Evolutionary conservation across 2,888 invertebrate species (phyloP).

Genomic region (Camptogramma bilineatum): DNA sequence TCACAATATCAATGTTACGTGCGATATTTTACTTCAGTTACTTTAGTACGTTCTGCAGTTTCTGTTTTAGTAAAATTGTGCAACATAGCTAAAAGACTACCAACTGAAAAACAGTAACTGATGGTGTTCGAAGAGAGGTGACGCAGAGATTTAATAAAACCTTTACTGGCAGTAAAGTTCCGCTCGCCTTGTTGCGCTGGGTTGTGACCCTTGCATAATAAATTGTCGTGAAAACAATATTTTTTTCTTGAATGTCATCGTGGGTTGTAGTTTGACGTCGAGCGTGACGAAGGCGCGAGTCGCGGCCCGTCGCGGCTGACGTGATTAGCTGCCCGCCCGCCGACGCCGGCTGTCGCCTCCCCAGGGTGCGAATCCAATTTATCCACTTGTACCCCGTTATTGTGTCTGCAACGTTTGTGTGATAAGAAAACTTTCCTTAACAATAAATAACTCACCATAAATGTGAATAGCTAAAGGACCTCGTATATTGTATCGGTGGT

Average conservation of each 20-base stretch:
- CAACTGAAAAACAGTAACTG: background rate
- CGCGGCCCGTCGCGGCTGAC: slow-evolving; percentile 37
- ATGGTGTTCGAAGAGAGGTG: background rate
- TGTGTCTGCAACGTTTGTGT: slow-evolving; percentile 62
- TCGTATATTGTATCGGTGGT: slow-evolving; percentile 9
- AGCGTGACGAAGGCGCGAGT: slow-evolving; percentile 37
- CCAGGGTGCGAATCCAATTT: slow-evolving; percentile 76
- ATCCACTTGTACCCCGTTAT: slow-evolving; percentile 74
- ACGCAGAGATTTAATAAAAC: slow-evolving; percentile 1
- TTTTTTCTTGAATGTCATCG: slow-evolving; percentile 23
- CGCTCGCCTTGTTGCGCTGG: slow-evolving; percentile 1
- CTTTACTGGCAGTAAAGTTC: slow-evolving; percentile 1
- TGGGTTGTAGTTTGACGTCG: slow-evolving; percentile 37
- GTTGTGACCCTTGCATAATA: slow-evolving; percentile 12
- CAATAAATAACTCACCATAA: slow-evolving; percentile 56
- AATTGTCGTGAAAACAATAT: slow-evolving; percentile 7
- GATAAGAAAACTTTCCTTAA: slow-evolving; percentile 62
- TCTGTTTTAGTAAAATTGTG: background rate
- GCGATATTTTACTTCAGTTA: too few relatives aligned
- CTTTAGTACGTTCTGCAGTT: too few relatives aligned
- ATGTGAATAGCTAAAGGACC: slow-evolving; percentile 39
- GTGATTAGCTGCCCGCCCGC: slow-evolving; percentile 54
- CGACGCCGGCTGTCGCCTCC: slow-evolving; percentile 60
- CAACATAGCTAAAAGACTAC: background rate
- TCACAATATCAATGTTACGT: too few relatives aligned